phyloP scores from a whole-genome alignment of 1,140 invertebrate genomes.

The Nixonia krombeini region DNA sequence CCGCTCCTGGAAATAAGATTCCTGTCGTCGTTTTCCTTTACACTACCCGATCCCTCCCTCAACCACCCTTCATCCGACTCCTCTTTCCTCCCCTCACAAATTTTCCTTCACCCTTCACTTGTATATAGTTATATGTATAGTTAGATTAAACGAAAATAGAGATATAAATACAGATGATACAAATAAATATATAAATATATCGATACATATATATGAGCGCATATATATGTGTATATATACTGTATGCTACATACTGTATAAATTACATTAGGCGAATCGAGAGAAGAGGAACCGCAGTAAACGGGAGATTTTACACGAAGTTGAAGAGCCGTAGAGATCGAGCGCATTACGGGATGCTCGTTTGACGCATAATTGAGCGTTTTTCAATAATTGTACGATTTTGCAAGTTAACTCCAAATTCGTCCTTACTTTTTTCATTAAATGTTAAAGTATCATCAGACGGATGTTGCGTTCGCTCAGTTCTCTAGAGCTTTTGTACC shows the following conservation, averaged over 20 bases:
- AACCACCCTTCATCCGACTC: constrained; percentile 5
- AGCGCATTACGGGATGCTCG: too few species aligned
- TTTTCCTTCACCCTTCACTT: constrained; percentile 54
- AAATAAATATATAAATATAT: constrained; percentile 48
- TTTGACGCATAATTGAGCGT: too few species aligned
- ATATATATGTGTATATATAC: constrained; percentile 35
- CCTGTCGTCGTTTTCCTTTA: constrained; percentile 18
- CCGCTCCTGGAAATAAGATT: constrained; percentile 8
- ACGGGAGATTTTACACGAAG: constrained; percentile 12
- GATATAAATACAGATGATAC: constrained; percentile 49
- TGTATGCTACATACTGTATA: constrained; percentile 53
- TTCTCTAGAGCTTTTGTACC: too few species aligned
- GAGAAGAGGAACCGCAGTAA: constrained; percentile 39
- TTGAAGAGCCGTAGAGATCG: not conserved
- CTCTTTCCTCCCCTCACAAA: constrained; percentile 23
- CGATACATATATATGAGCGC: constrained; percentile 50
- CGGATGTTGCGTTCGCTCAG: too few species aligned
- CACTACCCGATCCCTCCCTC: too few species aligned
- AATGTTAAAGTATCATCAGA: too few species aligned
- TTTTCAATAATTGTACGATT: too few species aligned
- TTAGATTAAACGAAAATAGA: constrained; percentile 65
- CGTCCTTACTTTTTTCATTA: not conserved
- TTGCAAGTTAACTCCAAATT: too few species aligned
- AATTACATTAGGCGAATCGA: constrained; percentile 46
- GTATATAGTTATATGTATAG: constrained; percentile 73